These are phyloP conservation scores for Synaphobranchus kaupii DNA, from an alignment of 2,797 vertebrate species.

Conservation along the genomic window DNA sequence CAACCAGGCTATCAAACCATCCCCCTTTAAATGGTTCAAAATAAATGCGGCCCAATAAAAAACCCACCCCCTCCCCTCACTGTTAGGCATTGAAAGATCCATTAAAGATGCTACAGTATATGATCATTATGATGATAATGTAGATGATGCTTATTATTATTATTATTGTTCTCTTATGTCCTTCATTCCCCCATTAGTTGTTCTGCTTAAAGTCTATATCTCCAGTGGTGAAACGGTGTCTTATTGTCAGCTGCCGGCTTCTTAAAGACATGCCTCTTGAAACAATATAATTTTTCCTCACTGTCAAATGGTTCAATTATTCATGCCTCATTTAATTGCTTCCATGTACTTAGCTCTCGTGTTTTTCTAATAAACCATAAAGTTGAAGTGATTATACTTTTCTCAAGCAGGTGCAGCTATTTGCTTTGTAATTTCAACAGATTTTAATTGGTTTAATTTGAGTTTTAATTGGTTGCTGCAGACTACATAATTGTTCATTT, in stretches of 20 bases:
- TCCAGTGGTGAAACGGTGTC: background rate
- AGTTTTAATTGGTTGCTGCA: background rate
- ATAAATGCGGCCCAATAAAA: no score
- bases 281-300: background rate
- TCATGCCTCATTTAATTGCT: slow-evolving; percentile 17
- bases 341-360: background rate
- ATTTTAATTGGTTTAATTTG: background rate
- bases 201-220: background rate
- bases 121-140: no score
- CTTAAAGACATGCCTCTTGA: background rate
- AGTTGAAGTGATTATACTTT: background rate
- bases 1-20: no score
- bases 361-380: slow-evolving; percentile 15
- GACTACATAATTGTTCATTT: background rate
- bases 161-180: no score
- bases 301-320: background rate
- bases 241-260: background rate
- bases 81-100: no score
- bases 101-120: no score
- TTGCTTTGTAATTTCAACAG: slow-evolving; percentile 1
- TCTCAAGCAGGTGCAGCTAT: background rate
- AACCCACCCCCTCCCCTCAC: no score
- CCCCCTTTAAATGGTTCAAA: no score
- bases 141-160: no score
- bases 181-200: no score